Evolutionary conservation across 1,140 invertebrate genomes (phyloP).

Genomic region (Dendrolimus kikuchii): DNA sequence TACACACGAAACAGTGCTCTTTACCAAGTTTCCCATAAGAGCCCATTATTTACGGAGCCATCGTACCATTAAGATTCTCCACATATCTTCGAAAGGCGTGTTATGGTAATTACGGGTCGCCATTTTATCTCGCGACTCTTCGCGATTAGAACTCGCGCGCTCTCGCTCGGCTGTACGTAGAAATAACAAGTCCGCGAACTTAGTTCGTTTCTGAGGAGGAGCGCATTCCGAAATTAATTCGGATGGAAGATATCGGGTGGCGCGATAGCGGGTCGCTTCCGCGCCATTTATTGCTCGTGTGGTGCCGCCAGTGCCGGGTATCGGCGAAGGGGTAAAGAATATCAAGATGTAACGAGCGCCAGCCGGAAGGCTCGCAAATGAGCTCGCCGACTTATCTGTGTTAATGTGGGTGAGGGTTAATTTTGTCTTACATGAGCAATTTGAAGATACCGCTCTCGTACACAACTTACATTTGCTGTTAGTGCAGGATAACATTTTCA

Average conservation of each 20-base stretch:
- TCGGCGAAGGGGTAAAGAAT: slow-evolving; percentile 70
- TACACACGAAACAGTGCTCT: slow-evolving; percentile 66
- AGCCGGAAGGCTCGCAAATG: slow-evolving; percentile 70
- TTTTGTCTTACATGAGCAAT: slow-evolving; percentile 68
- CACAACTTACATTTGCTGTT: slow-evolving; percentile 40
- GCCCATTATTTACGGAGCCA: slow-evolving; percentile 69
- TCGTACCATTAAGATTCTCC: slow-evolving; percentile 70
- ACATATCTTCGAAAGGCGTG: slow-evolving; percentile 68
- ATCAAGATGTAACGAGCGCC: slow-evolving; percentile 69
- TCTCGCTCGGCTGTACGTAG: slow-evolving; percentile 46
- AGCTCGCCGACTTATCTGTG: slow-evolving; percentile 68
- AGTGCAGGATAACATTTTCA: slow-evolving; percentile 16
- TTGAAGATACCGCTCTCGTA: slow-evolving; percentile 51
- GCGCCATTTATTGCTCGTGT: slow-evolving; percentile 69
- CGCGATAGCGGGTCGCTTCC: slow-evolving; percentile 65
- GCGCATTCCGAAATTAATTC: slow-evolving; percentile 66
- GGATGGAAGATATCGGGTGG: slow-evolving; percentile 70
- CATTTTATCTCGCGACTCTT: slow-evolving; percentile 67
- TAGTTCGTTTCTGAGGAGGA: slow-evolving; percentile 59
- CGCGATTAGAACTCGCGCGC: slow-evolving; percentile 61
- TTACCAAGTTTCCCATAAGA: slow-evolving; percentile 69
- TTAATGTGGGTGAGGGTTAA: slow-evolving; percentile 69
- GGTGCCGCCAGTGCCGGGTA: slow-evolving; percentile 36
- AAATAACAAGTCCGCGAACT: slow-evolving; percentile 69
- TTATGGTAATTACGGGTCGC: slow-evolving; percentile 70